Evolutionary conservation across 2,113 vertebrate genomes (phyloP).

Genomic region (Desmodus rotundus): DNA sequence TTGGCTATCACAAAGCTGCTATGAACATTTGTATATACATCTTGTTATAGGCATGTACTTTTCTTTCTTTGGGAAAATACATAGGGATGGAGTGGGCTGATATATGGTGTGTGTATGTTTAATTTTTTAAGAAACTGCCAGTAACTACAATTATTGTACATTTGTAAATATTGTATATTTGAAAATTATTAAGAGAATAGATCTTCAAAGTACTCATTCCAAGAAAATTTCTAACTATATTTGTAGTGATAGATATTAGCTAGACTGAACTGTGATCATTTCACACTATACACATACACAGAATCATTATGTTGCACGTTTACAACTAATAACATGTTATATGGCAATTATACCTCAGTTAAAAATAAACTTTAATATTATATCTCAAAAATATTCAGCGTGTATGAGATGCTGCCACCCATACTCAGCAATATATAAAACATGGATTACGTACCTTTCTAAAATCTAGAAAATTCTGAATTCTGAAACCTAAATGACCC

Average conservation of each 20-base stretch:
- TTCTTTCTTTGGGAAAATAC: neutral
- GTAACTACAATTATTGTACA: neutral
- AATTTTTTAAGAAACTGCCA: neutral
- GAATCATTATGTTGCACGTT: neutral
- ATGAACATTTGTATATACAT: neutral
- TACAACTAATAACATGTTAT: neutral
- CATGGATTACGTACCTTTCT: neutral
- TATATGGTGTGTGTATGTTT: neutral
- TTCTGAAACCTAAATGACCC: neutral
- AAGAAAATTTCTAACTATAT: neutral
- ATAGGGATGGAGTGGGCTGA: neutral
- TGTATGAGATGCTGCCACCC: neutral
- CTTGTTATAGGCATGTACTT: neutral
- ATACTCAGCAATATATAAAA: neutral
- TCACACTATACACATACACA: neutral
- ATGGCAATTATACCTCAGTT: neutral
- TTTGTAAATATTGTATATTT: neutral
- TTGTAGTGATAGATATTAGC: neutral
- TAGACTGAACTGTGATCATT: neutral
- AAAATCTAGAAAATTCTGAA: slow-evolving; percentile 2
- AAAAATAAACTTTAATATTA: neutral
- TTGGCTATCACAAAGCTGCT: neutral
- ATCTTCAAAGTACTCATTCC: neutral
- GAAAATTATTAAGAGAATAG: neutral
- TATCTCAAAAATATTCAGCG: neutral